phyloP scores from a whole-genome alignment of 2,888 invertebrate genomes.

The Coenonympha glycerion region DNA sequence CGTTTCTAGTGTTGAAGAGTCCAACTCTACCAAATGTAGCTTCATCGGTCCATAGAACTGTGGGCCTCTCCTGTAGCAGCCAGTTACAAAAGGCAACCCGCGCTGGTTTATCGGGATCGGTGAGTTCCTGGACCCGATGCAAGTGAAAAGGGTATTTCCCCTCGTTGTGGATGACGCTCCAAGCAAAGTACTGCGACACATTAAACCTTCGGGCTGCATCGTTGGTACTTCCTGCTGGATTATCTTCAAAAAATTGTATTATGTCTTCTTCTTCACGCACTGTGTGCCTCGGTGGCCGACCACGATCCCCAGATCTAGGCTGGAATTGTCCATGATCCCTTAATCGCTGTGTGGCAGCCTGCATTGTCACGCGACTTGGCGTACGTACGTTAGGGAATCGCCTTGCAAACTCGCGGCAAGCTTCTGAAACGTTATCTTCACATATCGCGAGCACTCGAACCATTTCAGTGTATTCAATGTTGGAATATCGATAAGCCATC shows the following conservation, averaged over 20 bases:
- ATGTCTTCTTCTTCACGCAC: no score
- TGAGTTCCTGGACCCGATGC: no score
- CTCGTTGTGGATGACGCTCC: constrained; percentile 8
- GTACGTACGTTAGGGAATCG: not conserved
- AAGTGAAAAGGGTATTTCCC: constrained; percentile 8
- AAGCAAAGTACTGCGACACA: constrained; percentile 9
- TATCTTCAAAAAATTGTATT: not conserved
- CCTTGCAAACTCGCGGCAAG: not conserved
- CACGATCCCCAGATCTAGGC: no score
- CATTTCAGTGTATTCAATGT: no score
- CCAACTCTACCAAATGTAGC: constrained; percentile 1
- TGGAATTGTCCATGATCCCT: constrained; percentile 2
- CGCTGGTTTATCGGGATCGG: not conserved
- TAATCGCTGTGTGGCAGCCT: constrained; percentile 4
- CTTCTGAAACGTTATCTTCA: not conserved
- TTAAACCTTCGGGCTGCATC: constrained; percentile 8
- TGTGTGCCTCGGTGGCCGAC: not conserved
- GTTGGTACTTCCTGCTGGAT: constrained; percentile 6
- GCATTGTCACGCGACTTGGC: not conserved
- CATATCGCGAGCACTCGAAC: no score
- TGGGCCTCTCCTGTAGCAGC: constrained; percentile 6
- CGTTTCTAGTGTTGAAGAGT: constrained; percentile 2
- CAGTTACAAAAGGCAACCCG: constrained; percentile 9
- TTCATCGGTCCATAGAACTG: constrained; percentile 1
- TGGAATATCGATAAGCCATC: no score